Percentiles rank a stretch among this genome's conserved stretches.
Evolutionary conservation across 2,797 vertebrate species (phyloP).

Genomic region (Knipowitschia caucasica): DNA sequence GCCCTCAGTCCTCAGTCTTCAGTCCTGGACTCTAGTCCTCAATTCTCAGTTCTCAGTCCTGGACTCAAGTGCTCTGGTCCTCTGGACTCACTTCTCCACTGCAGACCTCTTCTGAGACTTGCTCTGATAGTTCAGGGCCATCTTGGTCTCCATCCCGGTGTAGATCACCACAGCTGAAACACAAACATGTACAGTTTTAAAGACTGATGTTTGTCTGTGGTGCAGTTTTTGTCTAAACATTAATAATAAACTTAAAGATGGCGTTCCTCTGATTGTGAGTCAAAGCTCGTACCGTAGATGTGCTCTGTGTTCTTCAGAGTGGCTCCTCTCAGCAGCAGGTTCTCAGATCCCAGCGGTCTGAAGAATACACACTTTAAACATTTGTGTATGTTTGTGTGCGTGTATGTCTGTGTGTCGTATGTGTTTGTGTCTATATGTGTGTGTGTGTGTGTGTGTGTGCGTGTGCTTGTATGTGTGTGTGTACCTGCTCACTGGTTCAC

Average conservation of each 20-base stretch:
- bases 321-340: constrained; percentile 94
- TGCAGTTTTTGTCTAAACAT: no score
- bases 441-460: no score
- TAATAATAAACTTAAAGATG: no score
- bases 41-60: no score
- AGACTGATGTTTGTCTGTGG: neutral
- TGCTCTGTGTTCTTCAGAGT: constrained; percentile 94
- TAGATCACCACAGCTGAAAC: constrained; percentile 91
- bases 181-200: constrained; percentile 3
- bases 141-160: constrained; percentile 99
- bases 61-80: no score
- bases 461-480: no score
- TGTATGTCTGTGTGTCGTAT: no score
- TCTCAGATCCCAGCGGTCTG: constrained; percentile 94
- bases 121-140: constrained; percentile 97
- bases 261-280: no score
- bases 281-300: constrained; percentile 86
- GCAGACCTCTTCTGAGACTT: constrained; percentile 98
- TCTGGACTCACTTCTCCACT: constrained; percentile 97
- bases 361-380: neutral
- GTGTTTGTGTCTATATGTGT: no score
- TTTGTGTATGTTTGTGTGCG: no score
- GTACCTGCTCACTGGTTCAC: constrained; percentile 90
- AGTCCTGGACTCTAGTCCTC: no score
- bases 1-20: no score